phyloP scores from a whole-genome alignment of 2,113 vertebrate genomes.

The Fulmarus glacialis region DNA sequence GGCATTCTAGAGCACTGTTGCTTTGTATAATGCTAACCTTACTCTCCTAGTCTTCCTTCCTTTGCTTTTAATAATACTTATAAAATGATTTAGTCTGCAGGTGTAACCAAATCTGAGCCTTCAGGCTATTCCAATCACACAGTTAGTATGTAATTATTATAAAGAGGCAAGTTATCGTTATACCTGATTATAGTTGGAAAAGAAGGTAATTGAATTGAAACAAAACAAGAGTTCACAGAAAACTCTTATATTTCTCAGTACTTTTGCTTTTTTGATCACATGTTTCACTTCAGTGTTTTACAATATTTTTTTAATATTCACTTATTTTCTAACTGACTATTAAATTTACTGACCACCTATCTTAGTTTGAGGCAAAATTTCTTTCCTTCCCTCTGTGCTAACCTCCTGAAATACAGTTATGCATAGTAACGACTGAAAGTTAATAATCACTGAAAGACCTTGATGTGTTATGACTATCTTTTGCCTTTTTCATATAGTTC shows the following conservation, averaged over 20 bases:
- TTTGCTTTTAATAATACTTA: slow-evolving; percentile 55
- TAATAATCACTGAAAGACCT: not conserved
- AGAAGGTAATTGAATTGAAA: not conserved
- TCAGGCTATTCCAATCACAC: slow-evolving; percentile 11
- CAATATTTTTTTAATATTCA: not conserved
- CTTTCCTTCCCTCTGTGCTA: not conserved
- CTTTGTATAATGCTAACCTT: not conserved
- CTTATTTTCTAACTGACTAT: not conserved
- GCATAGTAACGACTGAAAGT: not conserved
- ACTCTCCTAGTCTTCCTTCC: slow-evolving; percentile 26
- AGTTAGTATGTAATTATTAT: slow-evolving; percentile 45
- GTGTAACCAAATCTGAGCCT: slow-evolving; percentile 27
- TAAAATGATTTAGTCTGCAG: slow-evolving; percentile 35
- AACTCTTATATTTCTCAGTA: not conserved
- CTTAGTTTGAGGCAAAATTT: not conserved
- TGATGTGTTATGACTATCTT: accelerated
- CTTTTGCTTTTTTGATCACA: not conserved
- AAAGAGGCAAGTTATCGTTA: not conserved
- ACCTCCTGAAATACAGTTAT: not conserved
- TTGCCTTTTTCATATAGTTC: not conserved
- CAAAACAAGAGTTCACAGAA: not conserved
- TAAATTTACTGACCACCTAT: not conserved
- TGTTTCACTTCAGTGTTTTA: not conserved
- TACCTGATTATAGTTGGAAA: not conserved
- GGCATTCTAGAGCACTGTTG: not conserved